These are phyloP conservation scores for Venustaconcha ellipsiformis DNA, from an alignment of 1,140 invertebrate species.

Conservation along the genomic window DNA sequence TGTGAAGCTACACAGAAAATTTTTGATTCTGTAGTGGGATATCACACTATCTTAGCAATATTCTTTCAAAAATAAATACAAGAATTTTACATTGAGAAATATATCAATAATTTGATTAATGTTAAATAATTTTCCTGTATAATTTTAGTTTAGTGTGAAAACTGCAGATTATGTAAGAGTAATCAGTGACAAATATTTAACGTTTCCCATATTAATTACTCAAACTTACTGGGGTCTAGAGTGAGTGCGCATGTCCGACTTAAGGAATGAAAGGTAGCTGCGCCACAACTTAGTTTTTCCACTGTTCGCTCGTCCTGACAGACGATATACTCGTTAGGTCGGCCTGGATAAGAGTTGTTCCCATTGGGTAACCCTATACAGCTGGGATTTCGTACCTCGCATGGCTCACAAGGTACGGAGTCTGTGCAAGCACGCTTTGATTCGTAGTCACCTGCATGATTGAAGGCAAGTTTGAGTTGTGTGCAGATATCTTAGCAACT, in stretches of 20 bases:
- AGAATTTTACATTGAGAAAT: too few relatives aligned
- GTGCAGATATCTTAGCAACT: background rate
- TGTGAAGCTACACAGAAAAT: too few relatives aligned
- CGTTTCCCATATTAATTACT: background rate
- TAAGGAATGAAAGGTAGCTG: slow-evolving; percentile 16
- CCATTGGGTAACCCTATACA: slow-evolving; percentile 49
- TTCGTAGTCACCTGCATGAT: slow-evolving; percentile 50
- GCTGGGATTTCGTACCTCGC: slow-evolving; percentile 37
- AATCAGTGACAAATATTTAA: too few relatives aligned
- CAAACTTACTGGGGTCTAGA: slow-evolving; percentile 12
- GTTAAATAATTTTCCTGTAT: too few relatives aligned
- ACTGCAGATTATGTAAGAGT: too few relatives aligned
- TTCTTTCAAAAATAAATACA: too few relatives aligned
- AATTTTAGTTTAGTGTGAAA: too few relatives aligned
- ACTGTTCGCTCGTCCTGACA: slow-evolving; percentile 47
- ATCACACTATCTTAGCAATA: too few relatives aligned
- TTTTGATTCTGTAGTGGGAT: too few relatives aligned
- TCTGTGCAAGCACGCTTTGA: slow-evolving; percentile 41
- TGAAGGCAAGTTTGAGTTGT: background rate
- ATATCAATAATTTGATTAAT: too few relatives aligned
- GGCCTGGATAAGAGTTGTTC: slow-evolving; percentile 49
- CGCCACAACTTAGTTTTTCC: slow-evolving; percentile 7
- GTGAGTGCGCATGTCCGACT: slow-evolving; percentile 13
- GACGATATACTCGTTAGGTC: slow-evolving; percentile 41
- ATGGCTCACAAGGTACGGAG: slow-evolving; percentile 39